Percentiles rank a stretch among this genome's conserved stretches.
Evolutionary conservation across 2,113 vertebrate species (phyloP).

Genomic region (Burhinus bistriatus): DNA sequence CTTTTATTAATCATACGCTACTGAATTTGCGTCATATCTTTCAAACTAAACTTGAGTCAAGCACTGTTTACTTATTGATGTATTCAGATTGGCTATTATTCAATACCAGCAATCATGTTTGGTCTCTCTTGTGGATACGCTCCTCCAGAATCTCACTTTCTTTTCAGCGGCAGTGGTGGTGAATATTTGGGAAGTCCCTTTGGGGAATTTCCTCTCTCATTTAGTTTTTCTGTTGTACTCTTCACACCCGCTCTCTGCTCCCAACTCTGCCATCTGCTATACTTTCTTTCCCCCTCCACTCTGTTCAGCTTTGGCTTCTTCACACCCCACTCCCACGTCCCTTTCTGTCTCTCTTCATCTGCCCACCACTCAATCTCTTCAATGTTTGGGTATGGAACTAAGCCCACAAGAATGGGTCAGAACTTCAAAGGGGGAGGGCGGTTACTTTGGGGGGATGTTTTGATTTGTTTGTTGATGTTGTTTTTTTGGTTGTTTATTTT

Average conservation of each 20-base stretch:
- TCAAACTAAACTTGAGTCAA: background rate
- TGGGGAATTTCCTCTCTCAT: constrained; percentile 81
- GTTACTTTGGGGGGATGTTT: constrained; percentile 34
- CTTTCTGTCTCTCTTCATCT: constrained; percentile 80
- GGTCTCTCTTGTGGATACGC: constrained; percentile 50
- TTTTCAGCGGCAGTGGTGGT: constrained; percentile 68
- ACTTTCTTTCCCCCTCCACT: constrained; percentile 79
- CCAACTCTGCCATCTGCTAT: constrained; percentile 80
- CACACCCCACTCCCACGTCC: constrained; percentile 84
- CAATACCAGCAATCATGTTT: constrained; percentile 37
- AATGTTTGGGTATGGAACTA: constrained; percentile 70
- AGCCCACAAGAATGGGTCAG: constrained; percentile 66
- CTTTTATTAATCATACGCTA: constrained; percentile 4
- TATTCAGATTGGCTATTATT: constrained; percentile 47
- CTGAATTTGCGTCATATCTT: background rate
- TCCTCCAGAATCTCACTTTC: constrained; percentile 61
- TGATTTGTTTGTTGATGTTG: constrained; percentile 8
- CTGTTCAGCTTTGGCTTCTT: constrained; percentile 81
- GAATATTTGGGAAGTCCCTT: constrained; percentile 84
- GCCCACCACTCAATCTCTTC: constrained; percentile 79
- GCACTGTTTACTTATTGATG: background rate
- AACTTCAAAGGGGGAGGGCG: constrained; percentile 49
- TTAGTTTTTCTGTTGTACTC: constrained; percentile 80
- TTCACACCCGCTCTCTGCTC: constrained; percentile 83
- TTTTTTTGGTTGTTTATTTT: background rate